phyloP scores from a whole-genome alignment of 2,113 vertebrate species.

The Psittacus erithacus region DNA sequence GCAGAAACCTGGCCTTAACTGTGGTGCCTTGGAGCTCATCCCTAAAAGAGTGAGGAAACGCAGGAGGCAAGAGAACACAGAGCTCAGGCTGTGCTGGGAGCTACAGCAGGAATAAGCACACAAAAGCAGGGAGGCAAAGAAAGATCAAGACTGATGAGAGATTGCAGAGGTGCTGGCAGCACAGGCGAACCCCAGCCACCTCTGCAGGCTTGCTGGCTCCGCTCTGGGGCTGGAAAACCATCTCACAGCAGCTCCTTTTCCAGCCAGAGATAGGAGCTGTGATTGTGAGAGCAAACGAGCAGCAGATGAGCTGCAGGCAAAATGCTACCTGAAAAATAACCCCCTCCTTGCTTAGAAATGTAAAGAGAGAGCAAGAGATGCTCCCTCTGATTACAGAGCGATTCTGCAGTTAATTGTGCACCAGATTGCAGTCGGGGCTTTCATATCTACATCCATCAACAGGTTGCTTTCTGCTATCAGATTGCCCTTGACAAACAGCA shows the following conservation, averaged over 20 bases:
- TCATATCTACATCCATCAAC: neutral
- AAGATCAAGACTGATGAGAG: neutral
- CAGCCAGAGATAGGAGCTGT: neutral
- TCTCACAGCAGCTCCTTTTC: neutral
- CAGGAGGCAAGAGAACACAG: neutral
- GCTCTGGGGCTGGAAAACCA: neutral
- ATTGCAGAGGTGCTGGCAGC: neutral
- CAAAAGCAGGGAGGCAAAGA: neutral
- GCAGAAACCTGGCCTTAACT: neutral
- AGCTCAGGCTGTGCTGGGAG: neutral
- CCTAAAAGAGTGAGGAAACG: neutral
- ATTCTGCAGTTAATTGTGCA: conserved; percentile 33
- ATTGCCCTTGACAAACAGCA: neutral
- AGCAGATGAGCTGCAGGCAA: conserved; percentile 17
- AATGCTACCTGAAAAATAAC: neutral
- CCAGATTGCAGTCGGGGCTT: conserved; percentile 28
- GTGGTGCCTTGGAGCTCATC: neutral
- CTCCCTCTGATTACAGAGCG: neutral
- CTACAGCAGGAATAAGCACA: neutral
- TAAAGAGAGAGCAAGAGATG: conserved; percentile 19
- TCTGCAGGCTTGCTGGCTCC: neutral
- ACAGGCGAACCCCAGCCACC: neutral
- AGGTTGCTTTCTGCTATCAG: neutral
- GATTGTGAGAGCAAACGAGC: conserved; percentile 17
- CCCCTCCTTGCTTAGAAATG: neutral